phyloP scores from a whole-genome alignment of 2,113 vertebrate genomes.

The Pandion haliaetus region DNA sequence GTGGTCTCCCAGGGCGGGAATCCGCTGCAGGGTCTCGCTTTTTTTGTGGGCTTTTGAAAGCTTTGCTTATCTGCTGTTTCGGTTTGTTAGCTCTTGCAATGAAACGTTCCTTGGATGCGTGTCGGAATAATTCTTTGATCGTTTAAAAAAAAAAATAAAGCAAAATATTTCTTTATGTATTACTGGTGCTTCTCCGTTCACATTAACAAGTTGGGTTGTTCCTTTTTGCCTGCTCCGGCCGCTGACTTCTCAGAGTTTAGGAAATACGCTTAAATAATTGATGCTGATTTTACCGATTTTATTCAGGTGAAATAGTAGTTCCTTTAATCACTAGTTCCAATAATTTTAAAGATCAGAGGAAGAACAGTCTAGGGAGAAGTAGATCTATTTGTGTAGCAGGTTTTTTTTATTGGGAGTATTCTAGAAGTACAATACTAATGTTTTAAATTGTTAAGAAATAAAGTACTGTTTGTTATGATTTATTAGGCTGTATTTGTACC shows the following conservation, averaged over 20 bases:
- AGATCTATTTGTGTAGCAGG: not conserved
- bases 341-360: not conserved
- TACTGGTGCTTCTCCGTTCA: not conserved
- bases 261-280: not conserved
- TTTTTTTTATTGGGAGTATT: not conserved
- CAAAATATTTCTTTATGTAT: accelerated
- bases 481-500: not conserved
- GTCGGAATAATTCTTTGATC: no score
- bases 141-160: not conserved
- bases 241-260: not conserved
- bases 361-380: not conserved
- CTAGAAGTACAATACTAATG: not conserved
- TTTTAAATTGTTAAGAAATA: not conserved
- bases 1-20: not conserved
- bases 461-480: not conserved
- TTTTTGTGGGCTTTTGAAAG: not conserved
- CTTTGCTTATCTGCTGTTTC: no score
- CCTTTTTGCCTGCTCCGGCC: not conserved
- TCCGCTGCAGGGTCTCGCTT: no score
- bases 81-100: no score
- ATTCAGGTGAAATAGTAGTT: no score
- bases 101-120: no score
- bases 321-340: not conserved
- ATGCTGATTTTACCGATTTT: not conserved
- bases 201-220: not conserved